phyloP scores from a whole-genome alignment of 2,113 vertebrate genomes.

The Mohoua ochrocephala region DNA sequence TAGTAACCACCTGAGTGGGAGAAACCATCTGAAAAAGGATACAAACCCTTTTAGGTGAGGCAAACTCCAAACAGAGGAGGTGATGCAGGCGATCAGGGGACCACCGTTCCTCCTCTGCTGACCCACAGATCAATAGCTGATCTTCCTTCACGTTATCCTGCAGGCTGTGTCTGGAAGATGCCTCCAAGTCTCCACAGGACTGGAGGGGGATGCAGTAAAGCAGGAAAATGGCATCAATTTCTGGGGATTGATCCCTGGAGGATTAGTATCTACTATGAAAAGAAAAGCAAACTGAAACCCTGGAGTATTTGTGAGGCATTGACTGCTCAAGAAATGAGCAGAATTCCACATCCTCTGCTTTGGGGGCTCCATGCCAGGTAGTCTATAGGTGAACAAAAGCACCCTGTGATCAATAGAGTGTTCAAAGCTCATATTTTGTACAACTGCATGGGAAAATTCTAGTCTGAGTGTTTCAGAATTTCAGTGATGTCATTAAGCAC shows the following conservation, averaged over 20 bases:
- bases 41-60: not conserved
- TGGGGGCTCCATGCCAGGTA: not conserved
- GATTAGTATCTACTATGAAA: not conserved
- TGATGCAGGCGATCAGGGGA: not conserved
- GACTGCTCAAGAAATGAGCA: not conserved
- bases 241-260: not conserved
- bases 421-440: not conserved
- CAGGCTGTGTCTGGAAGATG: not conserved
- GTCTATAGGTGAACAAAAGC: not conserved
- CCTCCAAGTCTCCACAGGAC: not conserved
- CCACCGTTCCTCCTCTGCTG: not conserved
- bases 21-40: not conserved
- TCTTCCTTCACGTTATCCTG: not conserved
- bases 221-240: not conserved
- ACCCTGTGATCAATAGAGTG: fast-evolving
- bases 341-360: not conserved
- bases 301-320: not conserved
- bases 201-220: not conserved
- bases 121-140: not conserved
- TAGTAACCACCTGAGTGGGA: not conserved
- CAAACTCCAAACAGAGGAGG: not conserved
- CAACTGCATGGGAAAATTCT: not conserved
- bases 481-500: not conserved
- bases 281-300: not conserved
- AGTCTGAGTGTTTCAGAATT: not conserved